These are phyloP conservation scores for Antigone vipio DNA, from an alignment of 2,113 vertebrate genomes.

Conservation along the genomic window DNA sequence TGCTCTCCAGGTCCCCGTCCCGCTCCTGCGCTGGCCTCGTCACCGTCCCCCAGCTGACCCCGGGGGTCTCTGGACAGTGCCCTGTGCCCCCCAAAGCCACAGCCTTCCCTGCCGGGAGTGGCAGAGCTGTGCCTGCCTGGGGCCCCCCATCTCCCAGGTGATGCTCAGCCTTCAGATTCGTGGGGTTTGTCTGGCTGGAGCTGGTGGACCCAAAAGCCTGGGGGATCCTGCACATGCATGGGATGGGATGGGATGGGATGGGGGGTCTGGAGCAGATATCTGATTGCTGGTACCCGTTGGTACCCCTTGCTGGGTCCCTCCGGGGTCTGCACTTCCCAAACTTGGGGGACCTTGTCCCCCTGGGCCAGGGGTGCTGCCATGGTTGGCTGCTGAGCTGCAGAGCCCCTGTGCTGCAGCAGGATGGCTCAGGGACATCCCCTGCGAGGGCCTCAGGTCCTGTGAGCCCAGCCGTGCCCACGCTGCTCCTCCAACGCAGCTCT, in stretches of 20 bases:
- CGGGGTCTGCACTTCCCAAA: not conserved
- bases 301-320: not conserved
- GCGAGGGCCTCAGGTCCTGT: not conserved
- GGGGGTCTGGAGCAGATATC: not conserved
- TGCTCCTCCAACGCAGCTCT: not conserved
- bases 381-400: not conserved
- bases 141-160: not conserved
- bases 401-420: not conserved
- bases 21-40: not conserved
- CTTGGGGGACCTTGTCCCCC: not conserved
- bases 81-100: not conserved
- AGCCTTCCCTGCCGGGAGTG: not conserved
- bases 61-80: not conserved
- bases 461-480: not conserved
- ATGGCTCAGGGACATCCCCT: not conserved
- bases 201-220: not conserved
- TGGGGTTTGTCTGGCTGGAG: not conserved
- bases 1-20: not conserved
- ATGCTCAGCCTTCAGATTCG: not conserved
- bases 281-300: not conserved
- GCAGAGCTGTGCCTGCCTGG: not conserved
- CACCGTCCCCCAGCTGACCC: not conserved
- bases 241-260: not conserved
- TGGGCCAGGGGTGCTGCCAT: not conserved
- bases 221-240: accelerated